Percentiles rank a stretch among this genome's conserved stretches.
Evolutionary conservation across 2,113 vertebrate genomes (phyloP).

Genomic region (Paramormyrops kingsleyae): DNA sequence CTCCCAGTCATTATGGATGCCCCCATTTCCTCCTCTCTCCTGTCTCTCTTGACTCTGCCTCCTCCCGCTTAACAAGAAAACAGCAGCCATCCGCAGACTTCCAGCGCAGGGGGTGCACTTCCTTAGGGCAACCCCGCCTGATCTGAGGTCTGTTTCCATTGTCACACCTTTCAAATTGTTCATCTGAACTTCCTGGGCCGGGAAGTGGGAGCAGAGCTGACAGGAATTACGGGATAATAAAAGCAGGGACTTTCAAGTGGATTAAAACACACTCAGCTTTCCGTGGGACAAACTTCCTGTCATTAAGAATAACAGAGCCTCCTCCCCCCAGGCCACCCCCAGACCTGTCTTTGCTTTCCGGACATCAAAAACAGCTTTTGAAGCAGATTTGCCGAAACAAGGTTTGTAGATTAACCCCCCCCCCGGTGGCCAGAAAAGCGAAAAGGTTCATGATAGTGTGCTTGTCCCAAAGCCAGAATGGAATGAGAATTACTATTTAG

Average conservation of each 20-base stretch:
- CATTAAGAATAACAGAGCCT: background rate
- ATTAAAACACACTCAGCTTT: background rate
- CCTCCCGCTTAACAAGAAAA: slow-evolving; percentile 6
- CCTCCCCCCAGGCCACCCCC: background rate
- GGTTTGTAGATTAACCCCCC: too few relatives aligned
- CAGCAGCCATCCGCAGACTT: background rate
- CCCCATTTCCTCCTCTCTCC: slow-evolving; percentile 1
- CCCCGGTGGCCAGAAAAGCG: background rate
- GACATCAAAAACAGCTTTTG: background rate
- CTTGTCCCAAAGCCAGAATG: background rate
- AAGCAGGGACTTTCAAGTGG: background rate
- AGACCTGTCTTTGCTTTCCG: background rate
- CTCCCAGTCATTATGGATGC: background rate
- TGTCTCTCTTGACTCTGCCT: background rate
- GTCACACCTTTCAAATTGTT: background rate
- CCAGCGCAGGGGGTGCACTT: background rate
- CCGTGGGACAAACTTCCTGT: slow-evolving; percentile 5
- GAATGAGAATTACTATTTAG: background rate
- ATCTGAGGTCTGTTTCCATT: background rate
- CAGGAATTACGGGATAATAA: slow-evolving; percentile 7
- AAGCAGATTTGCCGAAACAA: background rate
- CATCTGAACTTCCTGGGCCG: background rate
- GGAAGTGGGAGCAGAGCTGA: background rate
- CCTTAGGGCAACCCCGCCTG: background rate
- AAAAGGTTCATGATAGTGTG: background rate